Base-by-base conservation (phyloP, 2,888 invertebrate genomes). In the Spialia ferax region DNA sequence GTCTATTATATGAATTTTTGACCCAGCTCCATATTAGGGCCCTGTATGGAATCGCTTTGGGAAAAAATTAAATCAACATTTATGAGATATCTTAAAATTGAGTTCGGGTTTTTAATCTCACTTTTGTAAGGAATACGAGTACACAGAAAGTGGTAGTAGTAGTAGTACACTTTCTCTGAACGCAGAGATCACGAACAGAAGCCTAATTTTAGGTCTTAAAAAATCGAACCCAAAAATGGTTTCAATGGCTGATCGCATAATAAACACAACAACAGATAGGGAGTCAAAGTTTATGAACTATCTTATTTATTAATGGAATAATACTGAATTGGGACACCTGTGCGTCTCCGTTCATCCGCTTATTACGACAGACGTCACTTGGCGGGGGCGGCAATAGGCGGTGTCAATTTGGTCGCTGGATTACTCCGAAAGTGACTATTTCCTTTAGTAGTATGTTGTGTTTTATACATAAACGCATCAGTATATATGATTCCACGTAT, bases 331-430 rank as follows among this genome's bases (percentile, higher is more conserved):
- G 69, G 72, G 70, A 73, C 75, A 76, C 71, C 69, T 70, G 73
- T 54, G 63, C 48, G 65, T 45, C 38, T 48, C 66, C 63, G 35
- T 29, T 56, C 55, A 66, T 54, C 62, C 57, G 68, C 73, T 73
- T 74, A 73, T 74, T 61, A 70, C 62, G 59, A 66, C 50, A 59
- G 67, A 71, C 72, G 71, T 73, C 71, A 77, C 74, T 76, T 81
- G 77, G 76, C 52, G 76, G 78, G 70, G 75, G 71, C 71, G 74
- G 76, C 73, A 77, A 77, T 76, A 76, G 73, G 72, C 75, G 70
- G 77, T 82, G 78, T 83, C 86, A 86, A 87, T 86, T 87, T 85
- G 81, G 77, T 70, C 71, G 73, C 83, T 83, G 85, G 86, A 86
- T 84, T 83, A 72, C 73, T 79, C 79, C 76, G 81, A 83, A 87